Percentiles rank a stretch among this genome's conserved stretches.
phyloP scores from a whole-genome alignment of 2,113 vertebrate genomes.

The Strigops habroptila region DNA sequence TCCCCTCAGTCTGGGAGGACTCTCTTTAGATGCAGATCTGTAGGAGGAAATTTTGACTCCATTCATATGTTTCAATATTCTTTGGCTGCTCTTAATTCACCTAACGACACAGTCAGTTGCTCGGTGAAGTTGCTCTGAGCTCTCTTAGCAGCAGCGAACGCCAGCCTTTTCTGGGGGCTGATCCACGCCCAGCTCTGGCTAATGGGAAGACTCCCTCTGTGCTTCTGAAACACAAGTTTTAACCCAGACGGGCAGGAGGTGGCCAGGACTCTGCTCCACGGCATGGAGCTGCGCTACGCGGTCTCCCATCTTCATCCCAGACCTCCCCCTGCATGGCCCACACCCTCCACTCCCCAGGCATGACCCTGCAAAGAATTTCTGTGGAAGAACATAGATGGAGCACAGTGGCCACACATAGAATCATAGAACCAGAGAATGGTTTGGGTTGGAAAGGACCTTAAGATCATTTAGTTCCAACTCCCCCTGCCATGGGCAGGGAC shows the following conservation, averaged over 20 bases:
- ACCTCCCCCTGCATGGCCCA: rapidly evolving
- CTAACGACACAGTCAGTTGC: not conserved
- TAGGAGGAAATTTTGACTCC: not conserved
- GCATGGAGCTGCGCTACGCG: not conserved
- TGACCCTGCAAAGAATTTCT: not conserved
- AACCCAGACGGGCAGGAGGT: not conserved
- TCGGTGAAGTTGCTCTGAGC: not conserved
- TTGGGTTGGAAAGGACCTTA: not conserved
- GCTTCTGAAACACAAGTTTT: not conserved
- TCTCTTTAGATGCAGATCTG: not conserved
- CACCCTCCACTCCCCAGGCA: not conserved
- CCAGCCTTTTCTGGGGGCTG: not conserved
- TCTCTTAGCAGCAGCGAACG: rapidly evolving
- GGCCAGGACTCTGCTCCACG: rapidly evolving
- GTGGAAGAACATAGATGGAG: not conserved
- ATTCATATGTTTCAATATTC: not conserved
- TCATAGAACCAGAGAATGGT: not conserved
- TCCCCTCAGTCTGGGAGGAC: not conserved
- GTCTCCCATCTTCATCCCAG: not conserved
- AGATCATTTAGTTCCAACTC: not conserved
- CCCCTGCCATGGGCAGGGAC: not conserved
- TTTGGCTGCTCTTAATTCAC: not conserved
- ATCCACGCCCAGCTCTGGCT: not conserved
- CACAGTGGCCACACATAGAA: not conserved
- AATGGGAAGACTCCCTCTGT: not conserved